These are phyloP conservation scores for Origma solitaria DNA, from an alignment of 2,113 vertebrate species.

Conservation along the genomic window DNA sequence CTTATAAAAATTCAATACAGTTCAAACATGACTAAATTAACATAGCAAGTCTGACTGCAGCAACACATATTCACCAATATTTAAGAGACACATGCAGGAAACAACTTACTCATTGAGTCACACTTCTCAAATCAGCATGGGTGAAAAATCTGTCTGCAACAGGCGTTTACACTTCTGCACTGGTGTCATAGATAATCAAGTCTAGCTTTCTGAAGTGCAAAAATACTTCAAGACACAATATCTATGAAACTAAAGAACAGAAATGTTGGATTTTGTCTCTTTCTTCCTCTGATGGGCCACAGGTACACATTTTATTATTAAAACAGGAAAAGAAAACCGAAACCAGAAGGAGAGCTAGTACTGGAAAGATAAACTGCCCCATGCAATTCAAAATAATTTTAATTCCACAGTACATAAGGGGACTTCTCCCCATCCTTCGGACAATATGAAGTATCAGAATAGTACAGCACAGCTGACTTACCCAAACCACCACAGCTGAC, in stretches of 20 bases:
- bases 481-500: background rate
- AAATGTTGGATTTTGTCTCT: background rate
- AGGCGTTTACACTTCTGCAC: background rate
- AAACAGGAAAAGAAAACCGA: background rate
- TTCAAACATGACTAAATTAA: background rate
- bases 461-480: background rate
- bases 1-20: background rate
- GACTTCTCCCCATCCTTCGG: background rate
- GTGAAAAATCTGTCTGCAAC: background rate
- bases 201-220: background rate
- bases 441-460: background rate
- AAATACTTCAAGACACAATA: background rate
- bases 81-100: background rate
- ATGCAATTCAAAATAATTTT: background rate
- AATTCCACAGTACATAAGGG: background rate
- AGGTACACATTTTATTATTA: background rate
- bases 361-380: background rate
- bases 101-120: background rate
- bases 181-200: background rate
- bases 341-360: background rate
- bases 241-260: background rate
- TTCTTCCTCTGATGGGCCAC: background rate
- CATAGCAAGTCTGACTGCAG: background rate
- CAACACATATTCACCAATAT: background rate
- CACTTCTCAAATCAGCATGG: background rate